Evolutionary conservation across 2,113 vertebrate genomes (phyloP), one percentile per base, ranked within the genome.

Genomic region (Laticauda colubrina): DNA sequence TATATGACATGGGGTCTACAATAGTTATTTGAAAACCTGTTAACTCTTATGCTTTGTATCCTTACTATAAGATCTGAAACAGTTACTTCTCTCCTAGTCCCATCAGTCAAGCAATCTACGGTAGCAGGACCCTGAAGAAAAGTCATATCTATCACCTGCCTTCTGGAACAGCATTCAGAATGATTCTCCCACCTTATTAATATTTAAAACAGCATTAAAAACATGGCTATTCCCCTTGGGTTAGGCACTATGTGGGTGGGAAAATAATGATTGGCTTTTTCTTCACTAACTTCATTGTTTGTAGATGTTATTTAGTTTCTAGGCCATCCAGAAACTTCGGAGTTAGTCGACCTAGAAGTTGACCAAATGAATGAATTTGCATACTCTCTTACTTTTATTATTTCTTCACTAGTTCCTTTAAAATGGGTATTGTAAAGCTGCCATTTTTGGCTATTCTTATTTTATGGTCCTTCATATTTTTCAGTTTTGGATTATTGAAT

Each of bases 401-500:
- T 88, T 75, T 55, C 48, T 69, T 39, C 21, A 39, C n/a, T 61
- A 39, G 21, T 55, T 81, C 3, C 21, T 45, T 81, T 87, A 88
- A 43, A 39, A 89, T 54, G n/a, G 48, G 34, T 69, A n/a, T 81
- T 81, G 20, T 20, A 39, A 20, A 39, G 18, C 6, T 81, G n/a
- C 6, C 69, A 81, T 81, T 81, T 69, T 39, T 81, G 69, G 18
- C 69, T 81, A 39, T 39, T 81, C 26, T 88, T 59, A n/a, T 29
- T 14, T 89, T 91, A 57, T 89, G 54, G 21, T 34, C 3, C 69
- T 61, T 91, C 90, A 0, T 93, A 45, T 93, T 94, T 81, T 94
- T 64, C 57, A 90, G 10, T 90, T 61, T 59, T 45, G 0, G 2
- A 51, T 92, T 93, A 93, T 51, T 94, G 94, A 93, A 43, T 89